Base-by-base conservation (phyloP, 2,113 vertebrate genomes). In the Balaenoptera acutorostrata region DNA sequence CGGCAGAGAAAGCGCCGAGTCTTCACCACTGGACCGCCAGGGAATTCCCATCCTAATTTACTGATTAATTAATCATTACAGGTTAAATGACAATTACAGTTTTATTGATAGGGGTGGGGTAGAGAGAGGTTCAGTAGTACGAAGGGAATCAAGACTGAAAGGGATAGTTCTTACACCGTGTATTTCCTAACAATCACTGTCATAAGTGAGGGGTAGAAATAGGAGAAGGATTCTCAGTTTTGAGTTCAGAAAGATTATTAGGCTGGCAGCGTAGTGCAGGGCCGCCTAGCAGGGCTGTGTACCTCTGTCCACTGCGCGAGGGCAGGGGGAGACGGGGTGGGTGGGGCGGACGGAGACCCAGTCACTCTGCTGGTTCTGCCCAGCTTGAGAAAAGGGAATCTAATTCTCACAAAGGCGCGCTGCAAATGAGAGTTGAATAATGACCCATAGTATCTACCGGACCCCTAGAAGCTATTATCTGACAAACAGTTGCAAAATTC, bases 341-440 rank as follows among this genome's bases (percentile, higher is more conserved):
- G 33, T 0, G 9, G 15, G 15, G 52, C 2, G 5, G 18, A 3
- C 25, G 52, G 23, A 6, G 6, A 29, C 3, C 11, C 20, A 39
- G 25, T 6, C 2, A 52, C 63, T 33, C 3, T 14, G 64, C 52
- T 2, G 9, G 2, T 64, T 13, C 39, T 25, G 33, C 27, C 27
- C 8, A 31, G 18, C 7, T 25, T 15, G 18, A 87, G 41, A 5
- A 72, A 61, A 59, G 55, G 25, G 31, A 10, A 75, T 49, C 31
- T 63, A 61, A 63, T 64, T 84, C 8, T 91, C 69, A 68, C 15
- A 52, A 39, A 63, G 46, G 1, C 21, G 3, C 2, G 0, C 63
- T 84, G 88, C 84, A 80, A 81, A 31, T 8, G 6, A 8, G 2
- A 49, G 44, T 5, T 52, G 3, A 25, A 87, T 49, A 39, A 69